Evolutionary conservation across 2,888 invertebrate species (phyloP).

Genomic region (Nemurella pictetii): DNA sequence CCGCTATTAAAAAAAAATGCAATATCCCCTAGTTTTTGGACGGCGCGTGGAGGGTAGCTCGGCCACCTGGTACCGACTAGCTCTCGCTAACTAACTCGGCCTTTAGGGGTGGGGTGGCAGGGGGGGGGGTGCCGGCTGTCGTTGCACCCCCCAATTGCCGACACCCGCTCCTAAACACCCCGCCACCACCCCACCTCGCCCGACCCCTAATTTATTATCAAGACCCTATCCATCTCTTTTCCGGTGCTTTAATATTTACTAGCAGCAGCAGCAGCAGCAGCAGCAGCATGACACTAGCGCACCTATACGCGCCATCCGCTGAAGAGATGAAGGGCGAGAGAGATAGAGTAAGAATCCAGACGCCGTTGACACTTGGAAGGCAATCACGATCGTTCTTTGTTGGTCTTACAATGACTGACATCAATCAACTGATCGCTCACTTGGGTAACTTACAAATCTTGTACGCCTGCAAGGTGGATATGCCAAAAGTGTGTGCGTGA

Average conservation of each 20-base stretch:
- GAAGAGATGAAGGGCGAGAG: too few relatives aligned
- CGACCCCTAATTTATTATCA: constrained; percentile 32
- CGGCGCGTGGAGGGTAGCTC: neutral
- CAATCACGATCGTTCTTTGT: constrained; percentile 12
- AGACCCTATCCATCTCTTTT: constrained; percentile 32
- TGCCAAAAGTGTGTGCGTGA: neutral
- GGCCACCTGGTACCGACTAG: constrained; percentile 28
- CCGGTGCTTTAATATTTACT: constrained; percentile 19
- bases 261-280: too few relatives aligned
- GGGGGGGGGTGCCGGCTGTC: constrained; percentile 19
- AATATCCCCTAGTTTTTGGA: constrained; percentile 29
- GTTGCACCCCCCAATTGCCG: constrained; percentile 14
- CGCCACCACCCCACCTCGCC: neutral
- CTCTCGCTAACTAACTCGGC: constrained; percentile 11
- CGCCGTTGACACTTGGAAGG: neutral
- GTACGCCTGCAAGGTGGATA: neutral
- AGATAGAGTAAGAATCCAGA: neutral
- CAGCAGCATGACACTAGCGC: too few relatives aligned
- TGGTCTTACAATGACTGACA: neutral
- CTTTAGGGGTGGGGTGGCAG: neutral
- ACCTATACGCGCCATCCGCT: too few relatives aligned
- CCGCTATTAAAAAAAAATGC: constrained; percentile 31
- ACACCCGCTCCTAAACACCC: constrained; percentile 9
- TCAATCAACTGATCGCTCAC: constrained; percentile 25
- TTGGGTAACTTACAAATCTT: neutral